Percentiles rank a stretch among this genome's conserved stretches.
Evolutionary conservation across 2,113 vertebrate species (phyloP).

Genomic region (Eubucco bourcierii): DNA sequence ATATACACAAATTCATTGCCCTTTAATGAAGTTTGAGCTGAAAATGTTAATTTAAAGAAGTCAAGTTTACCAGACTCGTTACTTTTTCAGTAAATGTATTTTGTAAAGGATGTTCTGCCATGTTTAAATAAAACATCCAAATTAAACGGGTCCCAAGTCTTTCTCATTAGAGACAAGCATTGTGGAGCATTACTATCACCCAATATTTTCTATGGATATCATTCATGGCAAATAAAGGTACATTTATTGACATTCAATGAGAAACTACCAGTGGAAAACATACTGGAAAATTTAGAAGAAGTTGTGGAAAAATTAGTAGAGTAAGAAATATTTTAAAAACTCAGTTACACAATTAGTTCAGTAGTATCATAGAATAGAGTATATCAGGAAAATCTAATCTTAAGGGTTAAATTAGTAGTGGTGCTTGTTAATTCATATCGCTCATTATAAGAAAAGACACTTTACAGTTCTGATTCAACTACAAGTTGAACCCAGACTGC

Average conservation of each 20-base stretch:
- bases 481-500: not conserved
- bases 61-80: not conserved
- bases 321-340: not conserved
- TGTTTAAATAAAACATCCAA: not conserved
- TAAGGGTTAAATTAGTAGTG: not conserved
- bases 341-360: not conserved
- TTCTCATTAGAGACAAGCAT: not conserved
- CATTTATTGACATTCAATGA: not conserved
- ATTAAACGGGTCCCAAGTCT: not conserved
- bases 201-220: not conserved
- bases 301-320: not conserved
- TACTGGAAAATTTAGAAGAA: not conserved
- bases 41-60: conserved; percentile 42
- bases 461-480: not conserved
- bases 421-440: not conserved
- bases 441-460: not conserved
- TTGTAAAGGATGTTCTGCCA: not conserved
- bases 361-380: not conserved
- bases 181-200: not conserved
- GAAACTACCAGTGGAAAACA: not conserved
- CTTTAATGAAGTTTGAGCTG: conserved; percentile 16
- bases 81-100: conserved; percentile 46
- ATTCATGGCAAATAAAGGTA: not conserved
- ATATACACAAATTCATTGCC: conserved; percentile 10
- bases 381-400: not conserved